Base-by-base conservation (phyloP, 1,140 invertebrate genomes). In the Sycobia sp. region DNA sequence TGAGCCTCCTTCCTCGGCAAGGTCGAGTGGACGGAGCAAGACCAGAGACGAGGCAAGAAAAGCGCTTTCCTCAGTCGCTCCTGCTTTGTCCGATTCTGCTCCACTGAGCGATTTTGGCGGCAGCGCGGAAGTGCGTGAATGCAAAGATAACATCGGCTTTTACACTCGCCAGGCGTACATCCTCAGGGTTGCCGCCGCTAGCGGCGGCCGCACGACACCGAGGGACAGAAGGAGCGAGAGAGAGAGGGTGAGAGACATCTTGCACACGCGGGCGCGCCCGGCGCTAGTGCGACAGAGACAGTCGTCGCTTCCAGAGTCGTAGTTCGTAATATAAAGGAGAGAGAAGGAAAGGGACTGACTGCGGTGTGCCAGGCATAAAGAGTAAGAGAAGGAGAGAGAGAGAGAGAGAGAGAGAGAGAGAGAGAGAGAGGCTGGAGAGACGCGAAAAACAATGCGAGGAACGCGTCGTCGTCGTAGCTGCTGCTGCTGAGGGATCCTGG, bases 201-300 rank as follows among this genome's bases (percentile, higher is more conserved):
- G 1, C 25, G 39, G 49, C 18, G 49, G 50, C n/a, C 27, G 29
- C 22, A 8, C 20, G 16, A 20, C 27, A 41, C 10, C 4, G 29
- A 34, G 46, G n/a, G n/a, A n/a, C n/a, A n/a, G n/a, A n/a, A n/a
- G n/a, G n/a, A n/a, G n/a, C n/a, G n/a, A n/a, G n/a, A n/a, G n/a
- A n/a, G n/a, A n/a, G n/a, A n/a, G n/a, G n/a, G n/a, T n/a, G n/a
- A 59, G 56, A 41, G 46, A 59, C 57, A 59, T 59, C 23, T 59
- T 59, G 34, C 46, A 34, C 57, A 50, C 46, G 57, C 57, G 57
- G 46, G 46, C 34, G 57, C 57, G 57, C 57, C 46, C 46, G 57
- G 57, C 46, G 46, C 57, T 50, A 59, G 46, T 43, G 39, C 34
- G 44, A 59, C 56, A n/a, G 23, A 38, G 32, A 57, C 44, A 38